Percentiles rank a stretch among this genome's conserved stretches.
phyloP scores from a whole-genome alignment of 2,797 vertebrate species.

The Darevskia nairensis region DNA sequence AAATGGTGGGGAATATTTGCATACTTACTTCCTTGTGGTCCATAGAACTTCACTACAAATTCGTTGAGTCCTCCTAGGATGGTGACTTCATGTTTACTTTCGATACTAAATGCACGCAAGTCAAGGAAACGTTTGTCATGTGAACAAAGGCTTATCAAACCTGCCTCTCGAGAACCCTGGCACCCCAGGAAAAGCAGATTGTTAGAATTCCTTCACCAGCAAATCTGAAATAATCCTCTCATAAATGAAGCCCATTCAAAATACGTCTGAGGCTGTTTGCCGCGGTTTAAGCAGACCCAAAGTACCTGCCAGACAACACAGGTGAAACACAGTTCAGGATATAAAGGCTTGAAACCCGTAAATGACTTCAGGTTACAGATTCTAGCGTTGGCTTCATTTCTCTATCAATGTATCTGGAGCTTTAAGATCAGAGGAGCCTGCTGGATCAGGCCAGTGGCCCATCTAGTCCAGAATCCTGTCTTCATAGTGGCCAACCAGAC shows the following conservation, averaged over 20 bases:
- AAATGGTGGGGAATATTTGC: not conserved
- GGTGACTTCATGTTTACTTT: slow-evolving; percentile 98
- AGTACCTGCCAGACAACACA: not conserved
- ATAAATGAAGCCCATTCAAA: not conserved
- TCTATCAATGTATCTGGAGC: not conserved
- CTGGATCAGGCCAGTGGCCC: too few species aligned
- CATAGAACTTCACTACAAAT: slow-evolving; percentile 99
- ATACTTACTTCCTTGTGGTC: slow-evolving; percentile 99
- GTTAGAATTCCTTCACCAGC: not conserved
- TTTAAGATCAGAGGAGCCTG: not conserved
- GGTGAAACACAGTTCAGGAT: not conserved
- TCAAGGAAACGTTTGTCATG: slow-evolving; percentile 79
- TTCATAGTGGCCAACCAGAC: too few species aligned
- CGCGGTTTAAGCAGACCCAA: not conserved
- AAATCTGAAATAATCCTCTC: not conserved
- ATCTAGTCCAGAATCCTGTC: too few species aligned
- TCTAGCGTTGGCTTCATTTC: not conserved
- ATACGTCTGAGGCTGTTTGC: not conserved
- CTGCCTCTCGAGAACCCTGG: not conserved
- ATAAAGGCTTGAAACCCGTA: not conserved
- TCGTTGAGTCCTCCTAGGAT: slow-evolving; percentile 99
- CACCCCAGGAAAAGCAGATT: not conserved
- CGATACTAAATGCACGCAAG: slow-evolving; percentile 83
- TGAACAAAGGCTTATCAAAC: fast-evolving
- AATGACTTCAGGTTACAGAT: not conserved